These are phyloP conservation scores for Drosophila prostipennis DNA, from an alignment of 2,888 invertebrate genomes.

Conservation along the genomic window DNA sequence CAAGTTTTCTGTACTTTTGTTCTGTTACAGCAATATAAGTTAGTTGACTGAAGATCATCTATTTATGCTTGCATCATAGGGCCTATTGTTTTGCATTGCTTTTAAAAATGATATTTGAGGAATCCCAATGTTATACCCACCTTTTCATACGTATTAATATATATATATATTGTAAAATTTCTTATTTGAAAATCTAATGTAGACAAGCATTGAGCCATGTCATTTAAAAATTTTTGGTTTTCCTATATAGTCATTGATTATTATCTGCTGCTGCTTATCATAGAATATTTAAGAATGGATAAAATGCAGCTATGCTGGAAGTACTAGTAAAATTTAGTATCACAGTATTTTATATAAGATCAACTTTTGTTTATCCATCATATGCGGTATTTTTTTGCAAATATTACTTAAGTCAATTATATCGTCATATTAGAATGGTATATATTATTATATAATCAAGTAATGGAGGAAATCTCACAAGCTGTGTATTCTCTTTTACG, in stretches of 20 bases:
- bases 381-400: constrained; percentile 31
- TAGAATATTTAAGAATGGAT: constrained; percentile 85
- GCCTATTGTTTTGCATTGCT: constrained; percentile 11
- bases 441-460: constrained; percentile 24
- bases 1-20: constrained; percentile 7
- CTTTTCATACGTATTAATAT: constrained; percentile 3
- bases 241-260: constrained; percentile 33
- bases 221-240: constrained; percentile 10
- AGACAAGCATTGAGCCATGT: constrained; percentile 29
- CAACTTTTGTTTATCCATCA: constrained; percentile 72
- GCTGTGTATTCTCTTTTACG: background rate
- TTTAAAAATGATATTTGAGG: constrained; percentile 11
- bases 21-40: background rate
- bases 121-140: constrained; percentile 15
- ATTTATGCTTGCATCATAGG: constrained; percentile 19
- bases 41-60: background rate
- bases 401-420: constrained; percentile 29
- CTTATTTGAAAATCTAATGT: constrained; percentile 41
- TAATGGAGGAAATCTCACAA: constrained; percentile 25
- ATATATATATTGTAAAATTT: constrained; percentile 30
- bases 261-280: constrained; percentile 54
- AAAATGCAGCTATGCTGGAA: constrained; percentile 85
- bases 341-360: constrained; percentile 84
- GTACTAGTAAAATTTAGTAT: constrained; percentile 85
- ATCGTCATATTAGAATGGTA: constrained; percentile 16